Conservation (phyloP, 2,797 vertebrate genomes). For the Poecile montanus region DNA sequence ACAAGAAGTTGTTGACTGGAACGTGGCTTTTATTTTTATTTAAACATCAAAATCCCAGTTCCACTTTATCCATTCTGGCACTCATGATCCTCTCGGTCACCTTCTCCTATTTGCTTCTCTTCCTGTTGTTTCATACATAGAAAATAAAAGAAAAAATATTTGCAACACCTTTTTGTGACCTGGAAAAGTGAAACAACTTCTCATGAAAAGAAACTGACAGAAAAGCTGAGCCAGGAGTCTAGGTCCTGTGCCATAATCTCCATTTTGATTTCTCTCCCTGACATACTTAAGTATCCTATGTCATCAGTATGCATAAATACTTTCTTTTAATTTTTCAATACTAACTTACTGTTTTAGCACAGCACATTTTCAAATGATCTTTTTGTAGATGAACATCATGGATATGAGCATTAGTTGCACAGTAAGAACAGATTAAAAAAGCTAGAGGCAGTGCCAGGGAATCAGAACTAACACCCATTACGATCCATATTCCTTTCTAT, state of each 20-base stretch:
- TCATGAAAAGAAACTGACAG: neutral
- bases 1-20: neutral
- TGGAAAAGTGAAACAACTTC: neutral
- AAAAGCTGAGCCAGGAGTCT: neutral
- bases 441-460: constrained; percentile 6
- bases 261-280: neutral
- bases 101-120: neutral
- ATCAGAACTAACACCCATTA: constrained; percentile 36
- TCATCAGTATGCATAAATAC: neutral
- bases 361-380: neutral
- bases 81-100: neutral
- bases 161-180: neutral
- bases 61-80: neutral
- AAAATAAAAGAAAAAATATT: neutral
- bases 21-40: neutral
- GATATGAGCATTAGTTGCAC: constrained; percentile 21
- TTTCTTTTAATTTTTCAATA: neutral
- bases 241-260: neutral
- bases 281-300: neutral
- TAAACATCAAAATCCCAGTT: neutral
- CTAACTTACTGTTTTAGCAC: neutral
- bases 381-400: constrained; percentile 6
- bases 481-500: neutral
- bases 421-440: constrained; percentile 44
- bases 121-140: neutral